These are phyloP conservation scores for Vanessa atalanta DNA, from an alignment of 1,140 invertebrate genomes.

Conservation along the genomic window DNA sequence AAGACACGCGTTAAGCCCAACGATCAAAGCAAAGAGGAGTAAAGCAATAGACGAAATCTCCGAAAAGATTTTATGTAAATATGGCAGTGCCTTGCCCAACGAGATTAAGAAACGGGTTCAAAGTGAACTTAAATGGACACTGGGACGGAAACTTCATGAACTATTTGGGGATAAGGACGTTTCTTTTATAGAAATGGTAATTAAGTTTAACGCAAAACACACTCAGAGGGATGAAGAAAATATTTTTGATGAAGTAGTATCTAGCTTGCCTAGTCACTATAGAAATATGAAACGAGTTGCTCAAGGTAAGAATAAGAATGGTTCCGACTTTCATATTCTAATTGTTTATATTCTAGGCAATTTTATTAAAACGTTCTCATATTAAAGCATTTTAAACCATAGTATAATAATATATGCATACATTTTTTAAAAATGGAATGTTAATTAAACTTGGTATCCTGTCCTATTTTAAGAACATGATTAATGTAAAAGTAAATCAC, in stretches of 20 bases:
- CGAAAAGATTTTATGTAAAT: conserved; percentile 50
- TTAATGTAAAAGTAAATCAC: too few relatives aligned
- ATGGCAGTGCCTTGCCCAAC: conserved; percentile 36
- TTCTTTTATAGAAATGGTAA: conserved; percentile 63
- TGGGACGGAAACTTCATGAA: conserved; percentile 48
- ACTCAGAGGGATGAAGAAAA: conserved; percentile 50
- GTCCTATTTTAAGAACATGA: too few relatives aligned
- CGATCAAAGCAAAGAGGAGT: conserved; percentile 49
- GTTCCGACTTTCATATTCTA: neutral
- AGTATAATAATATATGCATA: neutral
- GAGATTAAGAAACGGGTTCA: conserved; percentile 44
- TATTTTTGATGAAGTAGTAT: conserved; percentile 57
- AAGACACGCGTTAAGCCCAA: conserved; percentile 17
- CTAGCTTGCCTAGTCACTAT: conserved; percentile 52
- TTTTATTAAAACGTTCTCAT: neutral
- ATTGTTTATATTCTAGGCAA: neutral
- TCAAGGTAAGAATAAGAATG: conserved; percentile 56
- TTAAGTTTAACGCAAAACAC: conserved; percentile 62
- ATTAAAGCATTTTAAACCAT: neutral
- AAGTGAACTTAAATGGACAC: conserved; percentile 48
- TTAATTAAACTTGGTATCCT: neutral
- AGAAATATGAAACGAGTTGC: conserved; percentile 47
- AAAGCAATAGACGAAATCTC: conserved; percentile 62
- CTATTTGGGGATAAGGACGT: conserved; percentile 61
- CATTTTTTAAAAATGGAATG: neutral